These are phyloP conservation scores for Hirtodrosophila confusa DNA, from an alignment of 2,888 invertebrate genomes.

Conservation along the genomic window DNA sequence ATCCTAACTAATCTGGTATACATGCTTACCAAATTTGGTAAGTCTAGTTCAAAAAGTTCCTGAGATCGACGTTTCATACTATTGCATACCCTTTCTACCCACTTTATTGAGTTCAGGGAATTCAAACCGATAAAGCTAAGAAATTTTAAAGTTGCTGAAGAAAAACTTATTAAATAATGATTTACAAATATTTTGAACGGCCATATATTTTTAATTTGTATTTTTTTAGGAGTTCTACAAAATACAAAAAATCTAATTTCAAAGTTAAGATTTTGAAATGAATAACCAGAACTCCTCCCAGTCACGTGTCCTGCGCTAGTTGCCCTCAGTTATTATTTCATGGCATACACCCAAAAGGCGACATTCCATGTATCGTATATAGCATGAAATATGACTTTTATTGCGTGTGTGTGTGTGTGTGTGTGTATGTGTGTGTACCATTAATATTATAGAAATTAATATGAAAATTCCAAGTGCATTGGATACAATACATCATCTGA, in stretches of 20 bases:
- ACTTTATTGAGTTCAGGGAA: too few species aligned
- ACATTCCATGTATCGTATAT: constrained; percentile 38
- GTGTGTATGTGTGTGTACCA: constrained; percentile 39
- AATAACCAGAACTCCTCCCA: constrained; percentile 13
- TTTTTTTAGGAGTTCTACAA: background rate
- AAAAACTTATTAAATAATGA: too few species aligned
- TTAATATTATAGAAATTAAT: constrained; percentile 75
- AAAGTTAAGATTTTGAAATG: constrained; percentile 16
- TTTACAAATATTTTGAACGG: too few species aligned
- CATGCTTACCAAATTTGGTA: too few species aligned
- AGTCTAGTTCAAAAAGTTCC: too few species aligned
- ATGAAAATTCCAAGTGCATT: constrained; percentile 78
- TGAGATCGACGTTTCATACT: too few species aligned
- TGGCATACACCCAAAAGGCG: constrained; percentile 1
- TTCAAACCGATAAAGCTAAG: too few species aligned
- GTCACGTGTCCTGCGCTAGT: constrained; percentile 40
- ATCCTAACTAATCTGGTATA: too few species aligned
- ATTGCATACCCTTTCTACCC: too few species aligned
- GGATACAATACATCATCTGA: constrained; percentile 68
- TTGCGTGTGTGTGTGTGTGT: constrained; percentile 8
- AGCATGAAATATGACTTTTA: constrained; percentile 64
- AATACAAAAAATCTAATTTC: background rate
- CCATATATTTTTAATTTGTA: too few species aligned
- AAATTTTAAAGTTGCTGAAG: too few species aligned
- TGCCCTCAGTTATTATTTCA: background rate